These are phyloP conservation scores for Mus spretus DNA, from an alignment of 2,797 vertebrate species.

Conservation along the genomic window DNA sequence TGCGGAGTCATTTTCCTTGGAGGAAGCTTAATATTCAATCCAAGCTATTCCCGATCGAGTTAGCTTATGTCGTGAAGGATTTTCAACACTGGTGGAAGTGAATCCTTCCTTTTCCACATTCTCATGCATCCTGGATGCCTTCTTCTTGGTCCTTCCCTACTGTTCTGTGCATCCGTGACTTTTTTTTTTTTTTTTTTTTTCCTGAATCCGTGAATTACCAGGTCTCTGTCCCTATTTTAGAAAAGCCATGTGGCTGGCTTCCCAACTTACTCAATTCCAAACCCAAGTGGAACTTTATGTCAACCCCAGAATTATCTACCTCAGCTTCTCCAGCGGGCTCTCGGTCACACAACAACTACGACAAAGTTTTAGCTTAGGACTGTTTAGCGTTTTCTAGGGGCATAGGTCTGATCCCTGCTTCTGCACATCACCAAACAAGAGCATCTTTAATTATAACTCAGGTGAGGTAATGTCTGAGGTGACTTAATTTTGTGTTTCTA, in stretches of 20 bases:
- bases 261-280: conserved; percentile 24
- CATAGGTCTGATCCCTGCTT: conserved; percentile 11
- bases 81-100: conserved; percentile 41
- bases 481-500: background rate
- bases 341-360: background rate
- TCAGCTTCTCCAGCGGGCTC: background rate
- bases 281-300: background rate
- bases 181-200: conserved; percentile 35
- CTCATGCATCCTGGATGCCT: background rate
- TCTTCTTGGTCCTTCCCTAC: background rate
- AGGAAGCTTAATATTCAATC: conserved; percentile 75
- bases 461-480: background rate
- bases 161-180: conserved; percentile 34
- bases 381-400: background rate
- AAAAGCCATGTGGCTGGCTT: background rate
- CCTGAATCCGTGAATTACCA: conserved; percentile 29
- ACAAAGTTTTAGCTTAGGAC: background rate
- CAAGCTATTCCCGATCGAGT: conserved; percentile 64
- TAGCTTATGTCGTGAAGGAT: conserved; percentile 60
- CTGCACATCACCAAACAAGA: background rate
- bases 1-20: conserved; percentile 75
- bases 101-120: background rate
- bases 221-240: background rate
- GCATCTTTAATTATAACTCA: background rate
- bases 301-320: background rate